Base-by-base conservation (phyloP, 2,797 vertebrate genomes). In the Chiroxiphia lanceolata region DNA sequence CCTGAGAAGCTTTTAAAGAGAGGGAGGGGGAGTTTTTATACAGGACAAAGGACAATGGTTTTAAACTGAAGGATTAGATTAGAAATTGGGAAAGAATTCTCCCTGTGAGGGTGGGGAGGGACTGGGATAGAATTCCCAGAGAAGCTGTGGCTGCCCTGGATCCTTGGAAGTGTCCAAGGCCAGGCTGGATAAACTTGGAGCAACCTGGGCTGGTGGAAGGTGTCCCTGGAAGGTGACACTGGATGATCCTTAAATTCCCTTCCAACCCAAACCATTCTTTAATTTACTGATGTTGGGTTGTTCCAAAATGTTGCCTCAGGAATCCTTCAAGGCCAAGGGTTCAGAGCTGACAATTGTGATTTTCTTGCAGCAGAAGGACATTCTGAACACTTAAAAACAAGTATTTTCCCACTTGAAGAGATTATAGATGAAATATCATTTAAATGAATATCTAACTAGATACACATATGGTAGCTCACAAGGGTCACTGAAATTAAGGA, bases 121-220 rank as follows among this genome's bases (percentile, higher is more conserved):
- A 1, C 44, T 50, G 64, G 67, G 0, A 2, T 3, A 4, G 42
- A 1, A 1, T 83, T 2, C 2, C 40, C 69, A 74, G 81, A 83
- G 18, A 5, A 22, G 59, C 40, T 72, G 57, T 48, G 48, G 48
- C 25, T 9, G 59, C 59, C 59, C 81, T 83, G 69, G 50, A 74
- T 84, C 82, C 42, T 82, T 65, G 70, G 36, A 14, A 84, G 60
- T 65, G 70, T 9, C 45, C 80, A 21, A 63, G 80, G 80, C 61
- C 82, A 67, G 71, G 45, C 0, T 85, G 82, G 81, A 40, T 25
- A 23, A 38, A 31, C 3, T 54, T 9, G 80, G 79, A 60, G 38
- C 38, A 31, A 5, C 40, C n/a, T 83, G 51, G 61, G 5, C 18
- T 36, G 23, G 22, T 45, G 54, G 53, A 2, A 85, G 64, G 10